Evolutionary conservation across 92 coral and sea anemone species (phyloP).

Genomic region (Palythoa caribaeorum): DNA sequence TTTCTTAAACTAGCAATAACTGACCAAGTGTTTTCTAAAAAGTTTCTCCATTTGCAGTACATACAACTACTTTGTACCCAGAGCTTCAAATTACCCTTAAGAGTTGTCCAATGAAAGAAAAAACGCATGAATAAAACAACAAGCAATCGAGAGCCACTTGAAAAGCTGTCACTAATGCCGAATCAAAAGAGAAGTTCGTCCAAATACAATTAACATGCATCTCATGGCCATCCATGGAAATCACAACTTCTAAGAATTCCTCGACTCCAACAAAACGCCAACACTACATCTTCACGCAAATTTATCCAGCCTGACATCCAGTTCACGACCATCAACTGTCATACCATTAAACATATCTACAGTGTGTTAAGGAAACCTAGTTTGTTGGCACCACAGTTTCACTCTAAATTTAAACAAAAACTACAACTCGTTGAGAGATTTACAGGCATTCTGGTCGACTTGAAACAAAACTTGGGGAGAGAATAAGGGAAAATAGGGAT

Average conservation of each 20-base stretch:
- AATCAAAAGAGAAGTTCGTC: slow-evolving; percentile 1
- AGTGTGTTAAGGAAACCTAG: slow-evolving; percentile 70
- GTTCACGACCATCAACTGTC: slow-evolving; percentile 90
- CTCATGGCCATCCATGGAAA: background rate
- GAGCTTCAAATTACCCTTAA: background rate
- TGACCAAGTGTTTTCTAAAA: background rate
- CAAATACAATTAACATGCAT: slow-evolving; percentile 7
- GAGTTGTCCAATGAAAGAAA: background rate
- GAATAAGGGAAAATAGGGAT: no score
- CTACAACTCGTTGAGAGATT: background rate
- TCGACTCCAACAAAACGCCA: slow-evolving; percentile 1
- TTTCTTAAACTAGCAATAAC: background rate
- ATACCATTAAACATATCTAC: slow-evolving; percentile 83
- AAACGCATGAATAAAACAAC: slow-evolving; percentile 11
- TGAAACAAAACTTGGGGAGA: no score
- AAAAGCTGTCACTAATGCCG: background rate
- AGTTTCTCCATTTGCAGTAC: background rate
- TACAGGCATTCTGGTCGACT: no score
- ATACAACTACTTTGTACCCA: background rate
- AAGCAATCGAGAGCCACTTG: background rate
- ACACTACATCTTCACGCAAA: slow-evolving; percentile 70
- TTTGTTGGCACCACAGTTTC: background rate
- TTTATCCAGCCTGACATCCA: slow-evolving; percentile 95
- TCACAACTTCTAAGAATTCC: background rate
- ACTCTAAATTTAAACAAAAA: background rate